Base-by-base conservation (phyloP, 1,140 invertebrate genomes). In the Drosophila nannoptera region DNA sequence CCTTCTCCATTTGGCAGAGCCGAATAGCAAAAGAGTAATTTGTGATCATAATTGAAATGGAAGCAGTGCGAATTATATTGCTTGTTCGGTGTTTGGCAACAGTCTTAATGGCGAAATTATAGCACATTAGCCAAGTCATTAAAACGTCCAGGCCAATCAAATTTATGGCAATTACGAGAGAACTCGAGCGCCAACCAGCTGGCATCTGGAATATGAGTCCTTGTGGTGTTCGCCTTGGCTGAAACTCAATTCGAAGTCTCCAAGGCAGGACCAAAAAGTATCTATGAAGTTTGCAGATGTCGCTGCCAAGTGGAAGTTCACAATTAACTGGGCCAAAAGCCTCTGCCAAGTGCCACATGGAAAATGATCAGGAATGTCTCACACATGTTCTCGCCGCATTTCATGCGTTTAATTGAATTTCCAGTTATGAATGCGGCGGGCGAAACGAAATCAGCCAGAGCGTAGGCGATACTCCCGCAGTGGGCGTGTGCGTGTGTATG, bases 371-470 rank as follows among this genome's bases (percentile, higher is more conserved):
- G 72, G 45, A 22, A 45, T 43, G 73, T 80, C 64, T 45, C 73
- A 66, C 74, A 77, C 71, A 82, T 81, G 73, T 73, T 73, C 53
- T 50, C 49, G 29, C 35, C 33, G 52, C 64, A 12, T 62, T 60
- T 68, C 54, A 55, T 80, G 56, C 71, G 78, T 81, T 74, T 81
- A 81, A 81, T 82, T 81, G 78, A 75, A 81, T 81, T 81, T 71
- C 14, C 61, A 56, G 74, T 52, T 14, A 53, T 38, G 45, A 49
- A 40, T 32, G 43, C 7, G 32, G 29, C 7, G 12, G 33, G 12
- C 49, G 32, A 16, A 33, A 29, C 36, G n/a, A 56, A 75, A 75
- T 75, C 12, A 16, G 29, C 31, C n/a, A 14, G 14, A 50, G 40
- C 14, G 38, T 38, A 45, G 16, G n/a, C 22, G 9, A 6, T 4